Conservation (phyloP, 2,797 vertebrate genomes). For the Ctenopoma kingsleyae region DNA sequence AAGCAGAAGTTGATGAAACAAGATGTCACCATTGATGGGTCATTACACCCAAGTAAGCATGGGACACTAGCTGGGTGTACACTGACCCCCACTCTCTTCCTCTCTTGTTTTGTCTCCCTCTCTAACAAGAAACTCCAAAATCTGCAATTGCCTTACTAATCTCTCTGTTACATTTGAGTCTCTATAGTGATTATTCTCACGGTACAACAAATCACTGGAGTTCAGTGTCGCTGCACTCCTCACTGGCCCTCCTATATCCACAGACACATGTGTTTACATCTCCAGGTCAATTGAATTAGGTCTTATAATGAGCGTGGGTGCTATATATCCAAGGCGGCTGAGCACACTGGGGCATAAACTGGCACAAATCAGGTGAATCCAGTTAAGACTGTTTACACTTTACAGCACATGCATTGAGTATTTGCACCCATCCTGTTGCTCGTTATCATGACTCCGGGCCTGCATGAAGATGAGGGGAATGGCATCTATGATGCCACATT, state of each 20-base stretch:
- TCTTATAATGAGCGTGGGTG: slow-evolving; percentile 67
- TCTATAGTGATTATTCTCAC: slow-evolving; percentile 39
- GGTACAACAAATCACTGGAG: slow-evolving; percentile 40
- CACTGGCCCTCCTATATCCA: slow-evolving; percentile 58
- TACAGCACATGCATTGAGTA: slow-evolving; percentile 59
- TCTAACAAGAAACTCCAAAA: slow-evolving; percentile 53
- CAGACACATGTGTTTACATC: slow-evolving; percentile 62
- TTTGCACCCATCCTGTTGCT: slow-evolving; percentile 68
- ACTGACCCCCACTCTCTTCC: slow-evolving; percentile 72
- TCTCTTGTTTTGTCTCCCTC: slow-evolving; percentile 58
- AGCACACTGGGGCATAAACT: slow-evolving; percentile 72
- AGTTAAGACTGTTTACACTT: slow-evolving; percentile 77
- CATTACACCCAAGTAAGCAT: slow-evolving; percentile 94
- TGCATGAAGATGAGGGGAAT: slow-evolving; percentile 45
- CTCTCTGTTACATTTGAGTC: slow-evolving; percentile 52
- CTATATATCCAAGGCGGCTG: slow-evolving; percentile 56
- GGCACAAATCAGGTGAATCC: slow-evolving; percentile 81
- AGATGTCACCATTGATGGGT: slow-evolving; percentile 94
- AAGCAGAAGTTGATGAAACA: slow-evolving; percentile 97
- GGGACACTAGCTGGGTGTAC: slow-evolving; percentile 88
- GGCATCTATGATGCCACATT: slow-evolving; percentile 47
- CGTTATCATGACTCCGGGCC: slow-evolving; percentile 64
- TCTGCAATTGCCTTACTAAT: slow-evolving; percentile 36
- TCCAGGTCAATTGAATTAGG: slow-evolving; percentile 71
- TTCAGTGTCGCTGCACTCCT: slow-evolving; percentile 30